Base-by-base conservation (phyloP, 2,888 invertebrate genomes). In the Diarsia rubi region DNA sequence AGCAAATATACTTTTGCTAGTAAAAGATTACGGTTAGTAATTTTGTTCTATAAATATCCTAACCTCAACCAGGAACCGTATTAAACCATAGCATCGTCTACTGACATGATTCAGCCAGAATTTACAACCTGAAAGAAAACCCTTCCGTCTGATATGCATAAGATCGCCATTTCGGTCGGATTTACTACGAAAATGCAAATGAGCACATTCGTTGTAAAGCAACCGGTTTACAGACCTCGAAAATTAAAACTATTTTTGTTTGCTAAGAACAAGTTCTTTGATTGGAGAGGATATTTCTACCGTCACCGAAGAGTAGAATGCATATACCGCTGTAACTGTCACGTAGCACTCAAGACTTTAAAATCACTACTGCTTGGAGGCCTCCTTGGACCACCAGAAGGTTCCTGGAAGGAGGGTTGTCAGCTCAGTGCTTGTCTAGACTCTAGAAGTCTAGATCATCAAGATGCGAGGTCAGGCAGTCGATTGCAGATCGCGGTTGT, bases 401-500 rank as follows among this genome's bases (percentile, higher is more conserved):
- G 24, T 16, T 59, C n/a, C 14, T 60, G 47, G 24, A 31, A 68
- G 49, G 21, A 42, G 45, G 5, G 16, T 42, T 37, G 6, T 37
- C 37, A 57, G 31, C 31, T 65, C 44, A 63, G 62, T 68, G 70
- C 60, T 80, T 54, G 64, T 75, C 65, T 79, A 59, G 57, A 62
- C 42, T 8, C 0, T 62, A 72, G 57, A 75, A 62, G n/a, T 8
- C 0, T 62, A 72, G 57, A 75, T 74, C 47, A 71, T 74, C 75
- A 72, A 81, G 81, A 76, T 78, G 14, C 73, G 75, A 78, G 49
- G 77, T 75, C 78, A 79, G 74, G 77, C 76, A 69, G 83, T 77
- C 84, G 83, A 87, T 86, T 90, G 91, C 91, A 92, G 89, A 92
- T 91, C 90, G 90, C 87, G 88, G 91, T 91, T 89, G 92, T 90